phyloP scores from a whole-genome alignment of 2,888 invertebrate species.

The Melanotus villosus region DNA sequence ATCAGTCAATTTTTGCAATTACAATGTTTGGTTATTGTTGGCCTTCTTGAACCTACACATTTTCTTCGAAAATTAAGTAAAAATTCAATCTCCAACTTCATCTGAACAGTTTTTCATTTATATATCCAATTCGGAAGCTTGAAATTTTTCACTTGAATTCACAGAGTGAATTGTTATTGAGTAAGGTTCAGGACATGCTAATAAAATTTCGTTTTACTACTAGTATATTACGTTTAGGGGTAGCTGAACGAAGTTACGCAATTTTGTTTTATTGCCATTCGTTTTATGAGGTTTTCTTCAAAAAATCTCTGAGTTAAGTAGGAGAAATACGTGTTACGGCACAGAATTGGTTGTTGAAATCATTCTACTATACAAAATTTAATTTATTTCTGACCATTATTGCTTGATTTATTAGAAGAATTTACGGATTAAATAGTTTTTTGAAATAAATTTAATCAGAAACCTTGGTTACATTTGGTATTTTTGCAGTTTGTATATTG shows the following conservation, averaged over 20 bases:
- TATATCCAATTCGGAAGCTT: neutral
- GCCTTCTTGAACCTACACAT: too few species aligned
- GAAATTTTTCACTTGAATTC: neutral
- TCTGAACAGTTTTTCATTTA: neutral
- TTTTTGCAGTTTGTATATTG: too few species aligned
- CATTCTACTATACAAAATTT: too few species aligned
- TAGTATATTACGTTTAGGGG: neutral
- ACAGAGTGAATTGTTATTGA: neutral
- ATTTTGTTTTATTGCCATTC: conserved; percentile 11
- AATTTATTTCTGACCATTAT: too few species aligned
- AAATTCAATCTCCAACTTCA: neutral
- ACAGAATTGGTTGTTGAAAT: neutral
- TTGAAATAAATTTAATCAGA: too few species aligned
- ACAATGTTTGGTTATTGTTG: too few species aligned
- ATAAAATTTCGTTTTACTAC: conserved; percentile 6
- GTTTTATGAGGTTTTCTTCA: neutral
- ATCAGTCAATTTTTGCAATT: too few species aligned
- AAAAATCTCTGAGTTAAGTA: neutral
- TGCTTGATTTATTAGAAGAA: too few species aligned
- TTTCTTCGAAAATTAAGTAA: neutral
- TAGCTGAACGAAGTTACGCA: conserved; percentile 8
- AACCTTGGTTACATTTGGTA: too few species aligned
- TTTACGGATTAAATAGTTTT: too few species aligned
- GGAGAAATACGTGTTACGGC: neutral
- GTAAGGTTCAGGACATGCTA: conserved; percentile 5